phyloP scores from a whole-genome alignment of 2,888 invertebrate species.

The Nesidiocoris tenuis region DNA sequence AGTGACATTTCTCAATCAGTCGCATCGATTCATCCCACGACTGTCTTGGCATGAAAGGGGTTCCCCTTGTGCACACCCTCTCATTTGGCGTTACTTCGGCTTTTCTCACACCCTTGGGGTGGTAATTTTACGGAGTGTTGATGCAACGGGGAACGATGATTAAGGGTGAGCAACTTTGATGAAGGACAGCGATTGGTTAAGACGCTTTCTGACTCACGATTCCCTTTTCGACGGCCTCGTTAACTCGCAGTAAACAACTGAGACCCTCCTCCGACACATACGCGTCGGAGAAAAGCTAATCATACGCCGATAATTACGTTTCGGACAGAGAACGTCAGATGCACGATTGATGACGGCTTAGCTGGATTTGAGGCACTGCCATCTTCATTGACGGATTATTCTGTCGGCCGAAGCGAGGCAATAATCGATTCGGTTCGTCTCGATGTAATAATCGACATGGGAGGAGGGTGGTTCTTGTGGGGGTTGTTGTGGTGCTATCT shows the following conservation, averaged over 20 bases:
- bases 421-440: no score
- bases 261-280: background rate
- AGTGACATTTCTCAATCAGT: no score
- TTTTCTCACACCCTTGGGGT: background rate
- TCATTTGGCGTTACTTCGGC: background rate
- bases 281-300: conserved; percentile 7
- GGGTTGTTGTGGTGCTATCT: no score
- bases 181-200: conserved; percentile 14
- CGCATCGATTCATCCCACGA: no score
- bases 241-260: conserved; percentile 24
- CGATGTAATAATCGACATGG: no score
- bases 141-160: conserved; percentile 37
- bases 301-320: conserved; percentile 27
- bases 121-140: conserved; percentile 39
- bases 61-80: no score
- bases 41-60: background rate
- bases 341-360: conserved; percentile 25
- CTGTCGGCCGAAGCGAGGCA: no score
- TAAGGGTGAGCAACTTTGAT: conserved; percentile 2
- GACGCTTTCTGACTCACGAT: conserved; percentile 24
- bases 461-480: no score
- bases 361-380: no score
- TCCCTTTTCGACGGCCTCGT: background rate
- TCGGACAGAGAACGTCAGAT: conserved; percentile 18
- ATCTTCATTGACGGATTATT: no score